phyloP scores from a whole-genome alignment of 2,888 invertebrate species.

The Pollenia angustigena region DNA sequence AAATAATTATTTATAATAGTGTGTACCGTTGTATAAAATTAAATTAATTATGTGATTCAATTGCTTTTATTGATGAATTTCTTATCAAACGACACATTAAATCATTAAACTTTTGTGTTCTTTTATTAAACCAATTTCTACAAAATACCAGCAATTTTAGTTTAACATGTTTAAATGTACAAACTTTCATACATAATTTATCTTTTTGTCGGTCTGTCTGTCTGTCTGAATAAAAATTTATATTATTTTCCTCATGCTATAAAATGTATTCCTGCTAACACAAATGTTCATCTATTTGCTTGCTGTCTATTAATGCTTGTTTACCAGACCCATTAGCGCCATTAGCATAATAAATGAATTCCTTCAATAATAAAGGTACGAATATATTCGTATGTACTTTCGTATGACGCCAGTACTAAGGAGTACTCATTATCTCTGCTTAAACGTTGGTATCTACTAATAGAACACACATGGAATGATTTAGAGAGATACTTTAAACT shows the following conservation, averaged over 20 bases:
- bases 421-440: too few relatives aligned
- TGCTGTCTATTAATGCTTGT: slow-evolving; percentile 72
- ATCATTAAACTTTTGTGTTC: not conserved
- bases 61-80: not conserved
- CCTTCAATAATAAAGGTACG: not conserved
- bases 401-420: too few relatives aligned
- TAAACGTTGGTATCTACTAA: not conserved
- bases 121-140: not conserved
- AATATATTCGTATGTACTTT: not conserved
- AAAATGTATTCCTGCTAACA: too few relatives aligned
- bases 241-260: too few relatives aligned
- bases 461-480: not conserved
- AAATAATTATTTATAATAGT: not conserved
- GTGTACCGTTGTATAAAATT: not conserved
- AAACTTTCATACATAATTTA: too few relatives aligned
- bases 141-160: not conserved
- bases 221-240: too few relatives aligned
- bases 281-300: slow-evolving; percentile 30
- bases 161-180: too few relatives aligned
- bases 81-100: not conserved
- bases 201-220: too few relatives aligned
- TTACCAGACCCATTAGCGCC: slow-evolving; percentile 80
- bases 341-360: slow-evolving; percentile 79
- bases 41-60: too few relatives aligned
- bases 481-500: not conserved